Evolutionary conservation across 2,113 vertebrate species (phyloP).

Genomic region (Tetrax tetrax): DNA sequence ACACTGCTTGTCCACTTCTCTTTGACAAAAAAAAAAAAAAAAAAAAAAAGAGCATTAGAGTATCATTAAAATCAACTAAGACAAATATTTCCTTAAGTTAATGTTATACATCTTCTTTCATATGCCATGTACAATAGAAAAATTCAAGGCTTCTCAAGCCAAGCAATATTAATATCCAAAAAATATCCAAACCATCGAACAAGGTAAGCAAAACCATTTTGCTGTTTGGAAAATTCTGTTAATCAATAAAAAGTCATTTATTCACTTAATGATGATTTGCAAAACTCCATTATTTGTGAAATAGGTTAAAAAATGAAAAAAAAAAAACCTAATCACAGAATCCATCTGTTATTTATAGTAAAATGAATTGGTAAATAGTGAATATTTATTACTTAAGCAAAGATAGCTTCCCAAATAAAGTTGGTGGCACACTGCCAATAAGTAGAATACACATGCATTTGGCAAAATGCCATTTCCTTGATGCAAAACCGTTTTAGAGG

Average conservation of each 20-base stretch:
- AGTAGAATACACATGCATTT: conserved; percentile 7
- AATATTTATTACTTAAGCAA: conserved; percentile 58
- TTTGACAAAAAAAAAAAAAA: background rate
- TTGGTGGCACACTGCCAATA: conserved; percentile 23
- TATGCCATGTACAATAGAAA: background rate
- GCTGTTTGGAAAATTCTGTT: conserved; percentile 34
- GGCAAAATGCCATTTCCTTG: conserved; percentile 49
- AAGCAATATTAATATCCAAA: background rate
- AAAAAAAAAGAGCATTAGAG: background rate
- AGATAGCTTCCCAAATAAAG: conserved; percentile 45
- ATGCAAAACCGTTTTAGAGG: conserved; percentile 21
- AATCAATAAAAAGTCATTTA: background rate
- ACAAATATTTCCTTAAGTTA: background rate
- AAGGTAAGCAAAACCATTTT: background rate
- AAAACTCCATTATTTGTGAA: background rate
- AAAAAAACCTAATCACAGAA: background rate
- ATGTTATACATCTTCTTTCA: background rate
- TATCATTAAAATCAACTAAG: background rate
- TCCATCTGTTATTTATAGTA: conserved; percentile 40
- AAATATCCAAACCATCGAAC: conserved; percentile 3
- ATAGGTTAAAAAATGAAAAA: background rate
- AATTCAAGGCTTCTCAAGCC: background rate
- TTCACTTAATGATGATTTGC: background rate
- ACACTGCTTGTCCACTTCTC: background rate
- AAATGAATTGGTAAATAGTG: conserved; percentile 50